Evolutionary conservation across 2,797 vertebrate genomes (phyloP).

Genomic region (Nothura maculosa): DNA sequence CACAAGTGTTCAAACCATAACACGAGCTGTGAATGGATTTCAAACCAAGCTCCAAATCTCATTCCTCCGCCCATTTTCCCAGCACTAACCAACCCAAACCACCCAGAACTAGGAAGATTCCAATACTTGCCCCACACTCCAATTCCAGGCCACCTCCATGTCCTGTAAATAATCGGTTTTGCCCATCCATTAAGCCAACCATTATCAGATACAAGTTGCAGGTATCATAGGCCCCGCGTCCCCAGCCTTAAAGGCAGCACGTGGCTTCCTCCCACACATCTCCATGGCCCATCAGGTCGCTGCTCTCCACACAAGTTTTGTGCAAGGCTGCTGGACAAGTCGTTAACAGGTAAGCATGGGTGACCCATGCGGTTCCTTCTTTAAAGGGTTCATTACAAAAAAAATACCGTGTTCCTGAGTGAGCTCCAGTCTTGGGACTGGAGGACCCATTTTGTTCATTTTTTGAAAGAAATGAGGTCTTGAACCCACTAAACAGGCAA

Average conservation of each 20-base stretch:
- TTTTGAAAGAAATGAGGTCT: fast-evolving
- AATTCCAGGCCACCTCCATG: fast-evolving
- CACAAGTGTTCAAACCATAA: background rate
- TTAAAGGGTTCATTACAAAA: no score
- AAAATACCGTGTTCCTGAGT: no score
- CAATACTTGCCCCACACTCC: background rate
- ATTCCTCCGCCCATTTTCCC: background rate
- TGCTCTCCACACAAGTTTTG: fast-evolving
- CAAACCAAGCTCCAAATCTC: background rate
- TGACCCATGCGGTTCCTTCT: fast-evolving
- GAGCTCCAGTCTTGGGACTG: no score
- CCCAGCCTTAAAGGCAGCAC: fast-evolving
- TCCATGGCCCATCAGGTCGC: fast-evolving
- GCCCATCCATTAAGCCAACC: fast-evolving
- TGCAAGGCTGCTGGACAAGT: fast-evolving
- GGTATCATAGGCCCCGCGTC: no score
- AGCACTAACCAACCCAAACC: no score
- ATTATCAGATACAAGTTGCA: no score
- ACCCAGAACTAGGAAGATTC: background rate
- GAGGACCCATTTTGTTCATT: no score
- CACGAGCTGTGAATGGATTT: background rate
- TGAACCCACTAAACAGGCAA: fast-evolving
- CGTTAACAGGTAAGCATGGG: fast-evolving
- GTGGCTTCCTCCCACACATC: fast-evolving
- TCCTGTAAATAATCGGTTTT: no score